Percentiles rank a stretch among this genome's conserved stretches.
These are phyloP conservation scores for Morinoia aosen DNA, from an alignment of 2,888 invertebrate genomes.

Conservation along the genomic window DNA sequence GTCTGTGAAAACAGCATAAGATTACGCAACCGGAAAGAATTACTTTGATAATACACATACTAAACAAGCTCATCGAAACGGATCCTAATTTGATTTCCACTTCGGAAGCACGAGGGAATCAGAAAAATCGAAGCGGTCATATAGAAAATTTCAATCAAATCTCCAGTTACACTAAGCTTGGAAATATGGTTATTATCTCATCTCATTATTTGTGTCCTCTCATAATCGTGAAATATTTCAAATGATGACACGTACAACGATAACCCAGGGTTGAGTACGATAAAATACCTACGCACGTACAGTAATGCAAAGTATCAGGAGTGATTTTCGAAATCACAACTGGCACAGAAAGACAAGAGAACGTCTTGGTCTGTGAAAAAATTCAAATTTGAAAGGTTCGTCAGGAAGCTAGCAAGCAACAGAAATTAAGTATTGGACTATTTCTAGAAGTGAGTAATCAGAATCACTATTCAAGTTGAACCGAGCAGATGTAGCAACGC, in stretches of 20 bases:
- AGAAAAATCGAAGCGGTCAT: background rate
- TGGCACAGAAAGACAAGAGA: background rate
- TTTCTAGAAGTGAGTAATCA: background rate
- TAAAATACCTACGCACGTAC: too few species aligned
- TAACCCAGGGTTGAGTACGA: background rate
- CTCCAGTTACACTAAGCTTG: background rate
- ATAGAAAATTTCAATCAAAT: background rate
- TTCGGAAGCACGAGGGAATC: background rate
- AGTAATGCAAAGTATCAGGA: background rate
- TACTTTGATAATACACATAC: background rate
- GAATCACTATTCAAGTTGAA: background rate
- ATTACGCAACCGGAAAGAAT: background rate
- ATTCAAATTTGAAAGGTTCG: background rate
- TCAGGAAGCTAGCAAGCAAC: background rate
- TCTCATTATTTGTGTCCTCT: background rate
- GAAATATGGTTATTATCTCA: background rate
- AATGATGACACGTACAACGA: background rate
- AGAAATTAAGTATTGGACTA: background rate
- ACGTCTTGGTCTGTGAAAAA: background rate
- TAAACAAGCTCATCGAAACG: background rate
- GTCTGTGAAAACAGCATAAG: constrained; percentile 57
- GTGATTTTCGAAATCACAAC: background rate
- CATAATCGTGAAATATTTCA: background rate
- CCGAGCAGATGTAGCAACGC: background rate
- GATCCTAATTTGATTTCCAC: background rate